phyloP scores from a whole-genome alignment of 2,113 vertebrate species.

The Dipodomys spectabilis region DNA sequence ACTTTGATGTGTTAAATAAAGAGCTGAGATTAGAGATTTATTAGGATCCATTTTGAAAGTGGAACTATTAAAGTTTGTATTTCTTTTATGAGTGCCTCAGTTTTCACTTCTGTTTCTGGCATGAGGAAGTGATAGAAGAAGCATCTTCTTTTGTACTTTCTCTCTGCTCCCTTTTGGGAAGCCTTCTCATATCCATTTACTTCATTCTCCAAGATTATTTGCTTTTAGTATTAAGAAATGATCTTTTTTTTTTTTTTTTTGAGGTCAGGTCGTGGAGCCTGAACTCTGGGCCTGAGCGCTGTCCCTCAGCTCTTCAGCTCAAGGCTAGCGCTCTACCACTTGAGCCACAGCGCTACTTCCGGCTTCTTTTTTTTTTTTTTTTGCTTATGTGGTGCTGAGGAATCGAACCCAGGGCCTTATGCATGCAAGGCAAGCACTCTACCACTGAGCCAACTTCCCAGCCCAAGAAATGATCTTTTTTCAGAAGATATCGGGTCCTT shows the following conservation, averaged over 20 bases:
- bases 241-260: background rate
- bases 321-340: too few relatives aligned
- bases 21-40: slow-evolving; percentile 20
- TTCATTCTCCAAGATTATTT: background rate
- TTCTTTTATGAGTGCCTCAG: background rate
- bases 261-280: too few relatives aligned
- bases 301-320: too few relatives aligned
- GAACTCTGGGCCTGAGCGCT: too few relatives aligned
- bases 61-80: slow-evolving; percentile 44
- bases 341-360: too few relatives aligned
- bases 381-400: too few relatives aligned
- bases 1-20: slow-evolving; percentile 8
- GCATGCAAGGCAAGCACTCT: too few relatives aligned
- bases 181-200: background rate
- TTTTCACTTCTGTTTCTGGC: slow-evolving; percentile 62
- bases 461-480: background rate
- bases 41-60: slow-evolving; percentile 46
- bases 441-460: too few relatives aligned
- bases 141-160: slow-evolving; percentile 7
- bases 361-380: too few relatives aligned
- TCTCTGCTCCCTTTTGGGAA: background rate
- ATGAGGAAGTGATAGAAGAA: slow-evolving; percentile 61
- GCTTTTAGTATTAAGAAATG: slow-evolving; percentile 11
- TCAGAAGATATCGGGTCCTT: background rate
- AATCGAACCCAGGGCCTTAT: too few relatives aligned